Percentiles rank a stretch among this genome's conserved stretches.
Conservation (phyloP, 2,113 vertebrate genomes). For the Mesocricetus auratus region DNA sequence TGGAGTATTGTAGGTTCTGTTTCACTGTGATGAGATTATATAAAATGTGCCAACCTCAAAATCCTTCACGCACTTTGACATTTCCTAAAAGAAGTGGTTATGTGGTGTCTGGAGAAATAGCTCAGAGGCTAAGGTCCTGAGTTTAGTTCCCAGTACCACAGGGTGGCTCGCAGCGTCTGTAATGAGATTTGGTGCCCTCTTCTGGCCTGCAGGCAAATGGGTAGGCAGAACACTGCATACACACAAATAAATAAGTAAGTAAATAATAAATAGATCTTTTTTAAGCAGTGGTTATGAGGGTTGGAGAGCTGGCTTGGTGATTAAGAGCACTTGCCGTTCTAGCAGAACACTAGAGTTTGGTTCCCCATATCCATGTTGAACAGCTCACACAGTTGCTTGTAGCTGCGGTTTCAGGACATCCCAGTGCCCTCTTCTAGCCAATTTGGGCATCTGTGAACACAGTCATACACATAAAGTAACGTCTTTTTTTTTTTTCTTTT, state of each 20-base stretch:
- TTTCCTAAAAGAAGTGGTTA: background rate
- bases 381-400: background rate
- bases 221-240: too few species aligned
- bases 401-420: too few species aligned
- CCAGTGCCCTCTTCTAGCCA: background rate
- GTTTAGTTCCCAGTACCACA: too few species aligned
- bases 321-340: background rate
- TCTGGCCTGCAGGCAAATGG: too few species aligned
- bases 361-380: background rate
- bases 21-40: background rate
- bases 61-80: background rate
- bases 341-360: too few species aligned
- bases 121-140: too few species aligned
- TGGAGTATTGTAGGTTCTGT: conserved; percentile 30
- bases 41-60: conserved; percentile 4
- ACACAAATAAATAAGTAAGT: too few species aligned
- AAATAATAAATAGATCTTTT: too few species aligned
- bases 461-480: background rate
- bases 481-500: background rate
- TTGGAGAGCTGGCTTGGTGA: background rate
- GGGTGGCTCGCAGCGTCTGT: too few species aligned
- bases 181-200: too few species aligned
- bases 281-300: background rate
- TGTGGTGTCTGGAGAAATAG: background rate
- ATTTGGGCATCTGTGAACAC: background rate